These are phyloP conservation scores for Pseudomugil gertrudae DNA, from an alignment of 2,797 vertebrate species.

Conservation along the genomic window DNA sequence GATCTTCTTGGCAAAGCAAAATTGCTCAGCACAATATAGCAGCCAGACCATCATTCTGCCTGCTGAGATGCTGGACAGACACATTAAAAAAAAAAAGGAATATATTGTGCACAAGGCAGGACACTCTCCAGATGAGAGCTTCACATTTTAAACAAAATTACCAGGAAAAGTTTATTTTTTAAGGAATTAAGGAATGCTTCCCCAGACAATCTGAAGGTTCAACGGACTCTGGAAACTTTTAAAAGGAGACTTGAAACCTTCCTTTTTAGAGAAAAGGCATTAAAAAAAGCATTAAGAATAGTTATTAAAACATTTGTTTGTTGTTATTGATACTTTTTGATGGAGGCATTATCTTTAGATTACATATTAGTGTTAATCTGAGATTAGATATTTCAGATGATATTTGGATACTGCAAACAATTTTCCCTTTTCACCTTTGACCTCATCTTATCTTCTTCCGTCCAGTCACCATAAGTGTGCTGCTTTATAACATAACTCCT, in stretches of 20 bases:
- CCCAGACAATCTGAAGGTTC: no score
- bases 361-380: background rate
- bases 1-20: no score
- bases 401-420: background rate
- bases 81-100: no score
- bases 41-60: no score
- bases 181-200: no score
- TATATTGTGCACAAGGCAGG: background rate
- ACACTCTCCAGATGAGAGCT: constrained; percentile 1
- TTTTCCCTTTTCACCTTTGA: background rate
- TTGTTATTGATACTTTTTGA: background rate
- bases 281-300: background rate
- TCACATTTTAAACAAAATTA: background rate
- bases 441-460: background rate
- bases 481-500: background rate
- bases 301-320: background rate
- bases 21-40: no score
- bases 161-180: background rate
- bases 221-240: no score
- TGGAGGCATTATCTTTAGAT: background rate
- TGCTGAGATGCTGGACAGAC: no score
- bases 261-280: background rate
- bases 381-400: background rate
- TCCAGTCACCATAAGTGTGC: background rate
- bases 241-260: no score